Percentiles rank a stretch among this genome's conserved stretches.
phyloP scores from a whole-genome alignment of 2,797 vertebrate genomes.

The Chiroxiphia lanceolata region DNA sequence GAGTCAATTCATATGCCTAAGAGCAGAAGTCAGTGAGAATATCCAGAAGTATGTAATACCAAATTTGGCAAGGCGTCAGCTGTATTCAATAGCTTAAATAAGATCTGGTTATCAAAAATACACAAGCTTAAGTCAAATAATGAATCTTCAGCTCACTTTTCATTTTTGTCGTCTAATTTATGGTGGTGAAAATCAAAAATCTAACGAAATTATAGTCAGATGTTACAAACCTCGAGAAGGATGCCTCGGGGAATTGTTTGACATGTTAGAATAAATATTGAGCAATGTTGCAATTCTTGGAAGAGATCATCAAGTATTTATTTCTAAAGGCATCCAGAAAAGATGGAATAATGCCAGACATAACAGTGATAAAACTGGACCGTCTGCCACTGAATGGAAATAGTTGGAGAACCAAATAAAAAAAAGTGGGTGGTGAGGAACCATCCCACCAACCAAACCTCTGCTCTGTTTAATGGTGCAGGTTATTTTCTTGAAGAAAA shows the following conservation, averaged over 20 bases:
- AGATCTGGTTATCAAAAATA: not conserved
- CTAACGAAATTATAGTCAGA: not conserved
- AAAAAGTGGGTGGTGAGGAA: not conserved
- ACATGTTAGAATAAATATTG: not conserved
- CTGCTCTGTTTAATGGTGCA: not conserved
- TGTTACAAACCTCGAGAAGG: not conserved
- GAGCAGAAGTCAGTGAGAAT: not conserved
- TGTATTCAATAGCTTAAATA: not conserved
- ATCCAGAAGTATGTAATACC: not conserved
- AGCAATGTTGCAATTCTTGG: not conserved
- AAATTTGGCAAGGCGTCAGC: not conserved
- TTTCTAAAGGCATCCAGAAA: not conserved
- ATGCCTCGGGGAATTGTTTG: not conserved
- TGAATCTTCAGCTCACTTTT: not conserved
- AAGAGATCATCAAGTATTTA: not conserved
- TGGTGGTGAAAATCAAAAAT: not conserved
- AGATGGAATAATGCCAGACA: not conserved
- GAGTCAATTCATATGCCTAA: not conserved
- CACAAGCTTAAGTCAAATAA: not conserved
- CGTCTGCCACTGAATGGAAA: not conserved
- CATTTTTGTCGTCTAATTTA: not conserved
- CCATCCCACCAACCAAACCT: not conserved
- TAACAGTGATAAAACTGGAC: not conserved
- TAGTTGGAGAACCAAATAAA: not conserved
- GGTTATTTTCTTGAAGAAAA: not conserved